These are phyloP conservation scores for Clostera curtula DNA, from an alignment of 2,888 invertebrate genomes.

Conservation along the genomic window DNA sequence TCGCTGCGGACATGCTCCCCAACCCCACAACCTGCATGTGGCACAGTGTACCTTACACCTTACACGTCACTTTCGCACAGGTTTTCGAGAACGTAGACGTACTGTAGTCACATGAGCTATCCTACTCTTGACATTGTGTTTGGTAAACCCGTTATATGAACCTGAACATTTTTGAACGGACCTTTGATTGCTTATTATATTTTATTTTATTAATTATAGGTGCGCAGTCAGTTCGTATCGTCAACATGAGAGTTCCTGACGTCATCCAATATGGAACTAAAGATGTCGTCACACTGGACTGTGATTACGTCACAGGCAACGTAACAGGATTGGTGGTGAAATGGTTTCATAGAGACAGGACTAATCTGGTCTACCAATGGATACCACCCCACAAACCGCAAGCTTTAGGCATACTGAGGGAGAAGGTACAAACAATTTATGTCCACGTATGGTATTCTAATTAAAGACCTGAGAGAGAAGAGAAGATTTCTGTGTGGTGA, in stretches of 20 bases:
- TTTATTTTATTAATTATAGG: constrained; percentile 52
- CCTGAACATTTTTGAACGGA: too few relatives aligned
- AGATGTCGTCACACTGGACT: constrained; percentile 79
- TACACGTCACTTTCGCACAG: too few relatives aligned
- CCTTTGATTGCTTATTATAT: constrained; percentile 1
- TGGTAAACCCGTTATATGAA: too few relatives aligned
- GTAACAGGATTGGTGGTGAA: constrained; percentile 83
- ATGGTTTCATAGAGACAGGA: constrained; percentile 81
- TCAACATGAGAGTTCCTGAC: constrained; percentile 76
- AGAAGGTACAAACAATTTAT: constrained; percentile 40
- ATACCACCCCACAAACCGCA: constrained; percentile 81
- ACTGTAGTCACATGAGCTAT: too few relatives aligned
- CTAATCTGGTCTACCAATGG: constrained; percentile 86
- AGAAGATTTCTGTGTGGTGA: too few relatives aligned
- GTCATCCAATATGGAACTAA: constrained; percentile 74
- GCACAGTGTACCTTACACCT: too few relatives aligned
- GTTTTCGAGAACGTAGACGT: too few relatives aligned
- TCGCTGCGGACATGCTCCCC: too few relatives aligned
- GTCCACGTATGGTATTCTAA: constrained; percentile 8
- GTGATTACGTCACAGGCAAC: constrained; percentile 79
- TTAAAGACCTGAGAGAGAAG: neutral
- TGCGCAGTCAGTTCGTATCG: constrained; percentile 74
- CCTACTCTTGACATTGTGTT: too few relatives aligned
- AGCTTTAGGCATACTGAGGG: constrained; percentile 71
- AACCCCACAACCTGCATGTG: too few relatives aligned